phyloP scores from a whole-genome alignment of 2,113 vertebrate species.

The Sphyrna mokarran region DNA sequence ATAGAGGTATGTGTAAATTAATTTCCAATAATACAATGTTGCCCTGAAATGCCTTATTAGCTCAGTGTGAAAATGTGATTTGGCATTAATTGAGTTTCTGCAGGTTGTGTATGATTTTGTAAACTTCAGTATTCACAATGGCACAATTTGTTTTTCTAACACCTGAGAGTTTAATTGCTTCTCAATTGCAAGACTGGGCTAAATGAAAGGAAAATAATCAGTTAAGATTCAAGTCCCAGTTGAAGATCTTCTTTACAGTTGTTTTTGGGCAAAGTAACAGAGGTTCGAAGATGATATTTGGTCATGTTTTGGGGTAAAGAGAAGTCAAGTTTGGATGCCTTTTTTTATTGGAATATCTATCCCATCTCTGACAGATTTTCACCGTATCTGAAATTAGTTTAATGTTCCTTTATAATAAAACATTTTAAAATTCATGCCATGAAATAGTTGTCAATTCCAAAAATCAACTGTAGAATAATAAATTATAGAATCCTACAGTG shows the following conservation, averaged over 20 bases:
- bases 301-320: neutral
- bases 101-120: neutral
- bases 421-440: neutral
- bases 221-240: neutral
- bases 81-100: neutral
- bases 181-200: neutral
- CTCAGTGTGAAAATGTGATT: neutral
- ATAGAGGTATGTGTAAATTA: slow-evolving; percentile 68
- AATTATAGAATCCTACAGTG: neutral
- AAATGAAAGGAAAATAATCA: neutral
- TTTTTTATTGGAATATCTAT: neutral
- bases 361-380: neutral
- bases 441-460: neutral
- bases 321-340: neutral
- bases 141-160: neutral
- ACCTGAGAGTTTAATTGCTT: neutral
- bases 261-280: too few relatives aligned
- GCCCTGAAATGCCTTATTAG: neutral
- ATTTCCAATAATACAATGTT: neutral
- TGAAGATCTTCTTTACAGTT: neutral
- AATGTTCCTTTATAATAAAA: neutral
- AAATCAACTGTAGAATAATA: neutral
- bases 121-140: neutral
- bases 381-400: neutral
- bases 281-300: too few relatives aligned